Percentiles rank a stretch among this genome's conserved stretches.
These are phyloP conservation scores for Clavelina lepadiformis DNA, from an alignment of 23 tunicate genomes.

Conservation along the genomic window DNA sequence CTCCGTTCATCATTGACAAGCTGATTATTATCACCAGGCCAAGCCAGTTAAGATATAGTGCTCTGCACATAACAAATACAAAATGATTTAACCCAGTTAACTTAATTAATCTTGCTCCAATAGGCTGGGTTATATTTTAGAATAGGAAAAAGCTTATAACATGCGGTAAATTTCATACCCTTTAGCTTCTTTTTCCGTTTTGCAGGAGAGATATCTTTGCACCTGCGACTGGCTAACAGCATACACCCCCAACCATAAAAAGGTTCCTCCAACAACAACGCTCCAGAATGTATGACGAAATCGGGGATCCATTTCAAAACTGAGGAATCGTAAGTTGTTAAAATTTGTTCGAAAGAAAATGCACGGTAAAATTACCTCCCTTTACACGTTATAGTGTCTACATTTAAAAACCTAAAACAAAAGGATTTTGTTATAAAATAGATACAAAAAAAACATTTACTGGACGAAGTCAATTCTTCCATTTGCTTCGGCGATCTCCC, in stretches of 20 bases:
- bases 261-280: constrained; percentile 69
- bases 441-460: constrained; percentile 25
- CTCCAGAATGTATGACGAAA: constrained; percentile 73
- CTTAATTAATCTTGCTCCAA: no score
- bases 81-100: neutral
- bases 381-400: no score
- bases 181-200: constrained; percentile 63
- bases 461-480: constrained; percentile 80
- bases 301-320: constrained; percentile 79
- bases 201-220: constrained; percentile 83
- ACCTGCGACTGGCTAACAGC: constrained; percentile 90
- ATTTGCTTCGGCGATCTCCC: constrained; percentile 47
- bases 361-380: no score
- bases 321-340: constrained; percentile 10
- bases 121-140: no score
- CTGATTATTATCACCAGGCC: constrained; percentile 40
- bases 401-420: no score
- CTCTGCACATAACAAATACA: constrained; percentile 12
- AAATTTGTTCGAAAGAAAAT: no score
- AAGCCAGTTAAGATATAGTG: constrained; percentile 47
- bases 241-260: constrained; percentile 83
- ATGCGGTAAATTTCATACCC: constrained; percentile 20
- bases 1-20: constrained; percentile 54
- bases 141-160: no score
- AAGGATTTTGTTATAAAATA: neutral